These are phyloP conservation scores for Physocephala rufipes DNA, from an alignment of 2,888 invertebrate genomes.

Conservation along the genomic window DNA sequence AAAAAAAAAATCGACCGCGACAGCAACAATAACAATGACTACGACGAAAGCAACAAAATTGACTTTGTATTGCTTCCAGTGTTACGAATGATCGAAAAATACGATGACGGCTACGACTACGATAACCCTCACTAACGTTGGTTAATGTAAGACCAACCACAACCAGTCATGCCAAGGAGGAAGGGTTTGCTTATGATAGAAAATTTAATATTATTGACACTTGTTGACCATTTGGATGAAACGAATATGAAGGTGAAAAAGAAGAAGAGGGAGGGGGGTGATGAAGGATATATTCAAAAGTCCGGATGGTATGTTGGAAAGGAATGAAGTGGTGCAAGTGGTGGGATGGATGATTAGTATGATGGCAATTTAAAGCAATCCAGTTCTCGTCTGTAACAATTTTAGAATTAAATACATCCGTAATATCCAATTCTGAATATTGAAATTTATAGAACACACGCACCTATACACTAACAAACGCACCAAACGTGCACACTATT, in stretches of 20 bases:
- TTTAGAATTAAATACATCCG: background rate
- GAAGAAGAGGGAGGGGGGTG: background rate
- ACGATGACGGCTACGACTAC: too few species aligned
- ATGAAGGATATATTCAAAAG: background rate
- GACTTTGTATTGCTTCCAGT: too few species aligned
- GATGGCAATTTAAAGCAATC: too few species aligned
- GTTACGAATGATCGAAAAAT: too few species aligned
- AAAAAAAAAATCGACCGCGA: too few species aligned
- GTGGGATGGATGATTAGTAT: too few species aligned
- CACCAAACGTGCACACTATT: background rate
- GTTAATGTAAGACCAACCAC: background rate
- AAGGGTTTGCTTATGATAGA: slow-evolving; percentile 9
- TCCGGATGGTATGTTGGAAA: too few species aligned
- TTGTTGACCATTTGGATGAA: slow-evolving; percentile 27
- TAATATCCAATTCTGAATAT: background rate
- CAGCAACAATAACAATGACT: too few species aligned
- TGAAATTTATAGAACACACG: background rate
- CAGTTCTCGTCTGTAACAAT: too few species aligned
- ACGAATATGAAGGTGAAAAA: background rate
- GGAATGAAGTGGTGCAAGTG: too few species aligned
- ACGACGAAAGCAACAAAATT: too few species aligned
- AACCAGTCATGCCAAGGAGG: slow-evolving; percentile 19
- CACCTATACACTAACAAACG: background rate
- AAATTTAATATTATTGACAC: slow-evolving; percentile 22
- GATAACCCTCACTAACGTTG: too few species aligned